Evolutionary conservation across 2,888 invertebrate genomes (phyloP), one percentile per base, ranked within the genome.

Genomic region (Patella caerulea): DNA sequence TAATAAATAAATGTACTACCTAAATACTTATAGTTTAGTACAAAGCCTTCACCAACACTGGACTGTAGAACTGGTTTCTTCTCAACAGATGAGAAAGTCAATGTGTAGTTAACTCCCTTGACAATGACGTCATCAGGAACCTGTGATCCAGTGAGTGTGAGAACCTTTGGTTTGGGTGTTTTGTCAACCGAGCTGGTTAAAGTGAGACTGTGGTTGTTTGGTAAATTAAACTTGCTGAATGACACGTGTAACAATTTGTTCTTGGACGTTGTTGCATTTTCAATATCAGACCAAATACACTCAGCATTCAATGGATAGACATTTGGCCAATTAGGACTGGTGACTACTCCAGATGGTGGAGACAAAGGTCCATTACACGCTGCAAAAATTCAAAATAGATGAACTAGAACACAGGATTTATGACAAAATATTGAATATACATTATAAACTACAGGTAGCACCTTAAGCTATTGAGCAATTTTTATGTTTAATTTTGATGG

Each of bases 271-370:
- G n/a, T 52, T 29, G 75, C 29, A 55, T 65, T 70, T 15, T 59
- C 54, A 34, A 56, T 24, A 11, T 54, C 95, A 19, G 94, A 89
- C 97, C 97, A 97, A 83, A 95, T 93, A 89, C 97, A 97, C 15
- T 87, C 84, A 0, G 89, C 83, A 92, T 81, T 94, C 85, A 88
- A 93, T 0, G 94, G 93, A 89, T 95, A 95, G n/a, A 91, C 88
- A 24, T 92, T 88, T 11, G 94, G 95, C 89, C 94, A 94, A 83
- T 93, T 94, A 2, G 95, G 95, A 5, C 95, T 94, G 0, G 91
- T 91, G 59, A 97, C 92, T 14, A 54, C 80, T 2, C 88, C 89
- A 3, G 80, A 19, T 24, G 76, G 9, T 2, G 4, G 45, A 1
- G 24, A 69, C 59, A 82, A 34, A 1, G 3, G 4, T 4, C 79